phyloP scores from a whole-genome alignment of 1,140 invertebrate genomes.

The Calliopsis andreniformis region DNA sequence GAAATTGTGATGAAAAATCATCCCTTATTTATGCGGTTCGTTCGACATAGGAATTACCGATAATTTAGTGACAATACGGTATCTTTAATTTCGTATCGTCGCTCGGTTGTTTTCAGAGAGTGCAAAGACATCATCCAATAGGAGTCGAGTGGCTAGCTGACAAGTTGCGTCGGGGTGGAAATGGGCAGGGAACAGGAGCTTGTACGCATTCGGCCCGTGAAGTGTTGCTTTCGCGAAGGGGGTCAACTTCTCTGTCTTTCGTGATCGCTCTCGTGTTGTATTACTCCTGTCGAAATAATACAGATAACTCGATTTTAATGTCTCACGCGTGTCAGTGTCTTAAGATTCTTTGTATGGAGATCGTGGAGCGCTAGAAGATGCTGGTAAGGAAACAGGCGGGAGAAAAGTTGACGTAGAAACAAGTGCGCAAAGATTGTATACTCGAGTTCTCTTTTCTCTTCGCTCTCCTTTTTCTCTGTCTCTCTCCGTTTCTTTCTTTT shows the following conservation, averaged over 20 bases:
- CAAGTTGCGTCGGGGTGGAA: conserved; percentile 57
- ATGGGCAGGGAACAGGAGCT: conserved; percentile 61
- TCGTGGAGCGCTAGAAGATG: conserved; percentile 68
- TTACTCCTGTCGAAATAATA: conserved; percentile 14
- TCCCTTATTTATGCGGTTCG: neutral
- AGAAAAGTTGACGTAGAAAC: conserved; percentile 46
- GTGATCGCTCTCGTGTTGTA: conserved; percentile 31
- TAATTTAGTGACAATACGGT: conserved; percentile 1
- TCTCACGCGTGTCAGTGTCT: conserved; percentile 18
- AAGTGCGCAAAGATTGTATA: conserved; percentile 53
- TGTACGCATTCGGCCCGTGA: conserved; percentile 56
- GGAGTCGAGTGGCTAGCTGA: conserved; percentile 51
- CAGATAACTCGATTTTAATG: conserved; percentile 43
- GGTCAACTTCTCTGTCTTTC: conserved; percentile 47
- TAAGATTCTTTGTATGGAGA: conserved; percentile 57
- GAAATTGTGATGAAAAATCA: conserved; percentile 19
- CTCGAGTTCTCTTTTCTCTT: conserved; percentile 10
- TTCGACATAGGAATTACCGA: neutral
- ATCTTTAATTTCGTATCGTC: conserved; percentile 41
- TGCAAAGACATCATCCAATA: conserved; percentile 46
- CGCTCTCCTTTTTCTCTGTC: neutral
- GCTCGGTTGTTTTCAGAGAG: conserved; percentile 36
- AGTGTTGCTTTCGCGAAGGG: conserved; percentile 55
- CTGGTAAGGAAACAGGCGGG: conserved; percentile 70
- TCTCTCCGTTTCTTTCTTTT: neutral